Evolutionary conservation across 2,113 vertebrate species (phyloP), one percentile per base, ranked within the genome.

Genomic region (Tautogolabrus adspersus): DNA sequence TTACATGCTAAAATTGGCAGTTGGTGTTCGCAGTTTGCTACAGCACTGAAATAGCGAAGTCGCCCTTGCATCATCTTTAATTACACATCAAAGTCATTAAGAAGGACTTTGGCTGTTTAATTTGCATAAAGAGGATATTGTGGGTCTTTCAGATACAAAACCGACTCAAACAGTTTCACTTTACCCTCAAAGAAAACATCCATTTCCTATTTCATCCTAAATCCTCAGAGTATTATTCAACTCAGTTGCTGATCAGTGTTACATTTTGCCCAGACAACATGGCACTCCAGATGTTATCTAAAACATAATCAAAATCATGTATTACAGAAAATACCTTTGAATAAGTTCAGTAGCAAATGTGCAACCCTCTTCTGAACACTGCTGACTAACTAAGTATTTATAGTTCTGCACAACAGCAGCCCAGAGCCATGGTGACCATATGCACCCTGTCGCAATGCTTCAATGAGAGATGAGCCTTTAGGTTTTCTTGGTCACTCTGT

Each of bases 1-100:
- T 72, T 57, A 72, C n/a, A 77, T 40, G 56, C 30, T 16, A 68
- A 81, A 56, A 4, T 76, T 85, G 63, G 57, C 62, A 51, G 40
- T 70, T 76, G 44, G 42, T 73, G 61, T 66, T 37, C 52, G 13
- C 49, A 58, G 62, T 72, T 72, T 63, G n/a, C 44, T 42, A 57
- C 44, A 58, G 37, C 34, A 19, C 71, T 42, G 58, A 54, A 68
- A 11, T 63, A 57, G 16, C 46, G 52, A 10, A 23, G 30, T 37
- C 49, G 42, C 54, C 21, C 13, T 38, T 26, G 40, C 7, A 56
- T 38, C 56, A 13, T 59, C 3, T 51, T 10, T 63, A 21, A 46
- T 46, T 49, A 58, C 13, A 75, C 26, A 26, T 61, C 37, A 66
- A 23, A 55, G 47, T 56, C 60, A 65, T 62, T 19, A 49, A 15